Evolutionary conservation across 2,888 invertebrate genomes (phyloP), one percentile per base, ranked within the genome.

Genomic region (Tortricodes alternella): DNA sequence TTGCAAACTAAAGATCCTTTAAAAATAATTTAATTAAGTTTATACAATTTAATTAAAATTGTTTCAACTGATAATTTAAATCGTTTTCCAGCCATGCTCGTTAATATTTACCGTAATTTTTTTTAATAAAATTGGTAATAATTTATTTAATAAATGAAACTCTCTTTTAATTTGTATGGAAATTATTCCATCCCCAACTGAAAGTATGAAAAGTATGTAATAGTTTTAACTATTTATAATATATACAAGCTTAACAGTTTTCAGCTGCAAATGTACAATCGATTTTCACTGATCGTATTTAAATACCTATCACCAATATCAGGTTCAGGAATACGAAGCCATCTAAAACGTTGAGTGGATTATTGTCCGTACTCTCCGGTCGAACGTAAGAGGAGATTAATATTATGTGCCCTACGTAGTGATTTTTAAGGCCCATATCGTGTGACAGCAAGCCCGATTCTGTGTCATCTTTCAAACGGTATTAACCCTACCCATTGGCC

Each of bases 251-350:
- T n/a, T n/a, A n/a, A n/a, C n/a, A n/a, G n/a, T n/a, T n/a, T n/a
- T n/a, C n/a, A n/a, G n/a, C n/a, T n/a, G n/a, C n/a, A n/a, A n/a
- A n/a, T n/a, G n/a, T n/a, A 24, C 4, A 9, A 9, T 3, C 24
- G 27, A 9, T 27, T 8, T 29, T 29, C 29, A 50, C 19, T 24
- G 24, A 15, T 16, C 24, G 29, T 9, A 44, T 44, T 44, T 29
- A 29, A 44, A 44, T 29, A 44, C 27, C 23, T 11, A 37, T 19
- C 13, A 23, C n/a, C 21, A 11, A 27, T 35, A 35, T 55, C 35
- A 15, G 23, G 48, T 27, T 34, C 48, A 48, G 41, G 41, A 41
- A 41, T 27, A 15, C 8, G 53, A 55, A 48, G 53, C 53, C 53
- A 16, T 55, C 23, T 53, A 55, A 55, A 39, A 18, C 32, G 18